phyloP scores from a whole-genome alignment of 2,888 invertebrate species.

The Salticus scenicus region DNA sequence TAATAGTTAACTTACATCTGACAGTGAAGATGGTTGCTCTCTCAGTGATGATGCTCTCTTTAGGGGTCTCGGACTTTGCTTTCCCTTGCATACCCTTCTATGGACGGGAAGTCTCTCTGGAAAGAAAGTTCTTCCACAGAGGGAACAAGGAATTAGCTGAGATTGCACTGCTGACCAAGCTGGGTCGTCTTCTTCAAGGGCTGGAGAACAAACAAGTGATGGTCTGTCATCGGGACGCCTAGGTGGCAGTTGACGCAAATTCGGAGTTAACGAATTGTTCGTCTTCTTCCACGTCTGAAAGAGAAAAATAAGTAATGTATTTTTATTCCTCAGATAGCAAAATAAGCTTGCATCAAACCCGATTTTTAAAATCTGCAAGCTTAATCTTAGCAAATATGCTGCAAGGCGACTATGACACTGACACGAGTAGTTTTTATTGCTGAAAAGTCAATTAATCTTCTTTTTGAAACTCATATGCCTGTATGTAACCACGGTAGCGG shows the following conservation, averaged over 20 bases:
- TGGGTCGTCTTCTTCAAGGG: conserved; percentile 77
- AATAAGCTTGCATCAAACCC: too few relatives aligned
- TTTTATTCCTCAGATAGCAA: too few relatives aligned
- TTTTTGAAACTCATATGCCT: too few relatives aligned
- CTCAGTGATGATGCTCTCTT: conserved; percentile 53
- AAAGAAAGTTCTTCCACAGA: conserved; percentile 83
- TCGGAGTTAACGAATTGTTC: conserved; percentile 79
- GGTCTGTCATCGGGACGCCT: conserved; percentile 18
- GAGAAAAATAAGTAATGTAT: too few relatives aligned
- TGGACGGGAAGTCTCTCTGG: conserved; percentile 82
- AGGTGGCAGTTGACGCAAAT: conserved; percentile 75
- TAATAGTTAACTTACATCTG: conserved; percentile 47
- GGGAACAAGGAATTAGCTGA: conserved; percentile 81
- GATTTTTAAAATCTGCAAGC: too few relatives aligned
- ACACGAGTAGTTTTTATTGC: too few relatives aligned
- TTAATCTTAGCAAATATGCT: too few relatives aligned
- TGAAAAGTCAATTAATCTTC: too few relatives aligned
- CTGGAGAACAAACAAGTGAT: conserved; percentile 44
- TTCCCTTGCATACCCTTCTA: conserved; percentile 79
- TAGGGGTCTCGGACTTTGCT: conserved; percentile 41
- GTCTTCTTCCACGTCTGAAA: conserved; percentile 78
- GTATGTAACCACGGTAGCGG: too few relatives aligned
- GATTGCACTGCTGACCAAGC: conserved; percentile 80
- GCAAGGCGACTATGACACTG: too few relatives aligned
- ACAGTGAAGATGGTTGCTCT: conserved; percentile 41